These are phyloP conservation scores for Nomada fabriciana DNA, from an alignment of 2,888 invertebrate genomes.

Conservation along the genomic window DNA sequence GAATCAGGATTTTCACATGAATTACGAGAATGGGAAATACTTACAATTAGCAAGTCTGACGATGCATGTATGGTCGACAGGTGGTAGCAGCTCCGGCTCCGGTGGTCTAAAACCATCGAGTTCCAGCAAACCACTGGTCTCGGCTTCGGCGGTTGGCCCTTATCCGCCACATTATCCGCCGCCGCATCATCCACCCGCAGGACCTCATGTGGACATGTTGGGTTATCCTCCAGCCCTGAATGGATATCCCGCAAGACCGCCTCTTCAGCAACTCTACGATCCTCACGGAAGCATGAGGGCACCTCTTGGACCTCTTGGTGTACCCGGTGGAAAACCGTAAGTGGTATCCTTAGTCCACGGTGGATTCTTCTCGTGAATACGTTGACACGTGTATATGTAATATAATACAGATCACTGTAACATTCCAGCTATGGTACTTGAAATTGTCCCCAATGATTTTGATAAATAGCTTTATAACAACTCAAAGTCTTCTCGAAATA, in stretches of 20 bases:
- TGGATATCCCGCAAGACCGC: slow-evolving; percentile 88
- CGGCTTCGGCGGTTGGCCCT: slow-evolving; percentile 82
- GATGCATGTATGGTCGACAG: slow-evolving; percentile 75
- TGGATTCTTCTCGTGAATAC: neutral
- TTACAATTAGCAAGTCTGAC: slow-evolving; percentile 16
- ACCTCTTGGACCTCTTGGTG: slow-evolving; percentile 87
- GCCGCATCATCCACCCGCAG: slow-evolving; percentile 83
- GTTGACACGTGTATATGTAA: neutral
- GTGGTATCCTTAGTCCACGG: slow-evolving; percentile 81
- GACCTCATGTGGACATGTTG: slow-evolving; percentile 83
- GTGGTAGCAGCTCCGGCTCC: slow-evolving; percentile 85
- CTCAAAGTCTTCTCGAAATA: no score
- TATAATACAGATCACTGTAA: no score
- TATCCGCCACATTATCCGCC: slow-evolving; percentile 84
- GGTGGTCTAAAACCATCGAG: slow-evolving; percentile 85
- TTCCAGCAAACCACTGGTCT: slow-evolving; percentile 85
- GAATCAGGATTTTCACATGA: neutral
- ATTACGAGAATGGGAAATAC: slow-evolving; percentile 19
- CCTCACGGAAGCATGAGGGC: slow-evolving; percentile 89
- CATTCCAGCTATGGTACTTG: no score
- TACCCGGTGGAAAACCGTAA: slow-evolving; percentile 95
- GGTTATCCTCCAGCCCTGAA: slow-evolving; percentile 87
- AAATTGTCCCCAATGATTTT: no score
- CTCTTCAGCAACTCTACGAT: slow-evolving; percentile 88
- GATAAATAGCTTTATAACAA: no score